Evolutionary conservation across 92 coral and sea anemone genomes (phyloP).

Genomic region (Actinernus sp.): DNA sequence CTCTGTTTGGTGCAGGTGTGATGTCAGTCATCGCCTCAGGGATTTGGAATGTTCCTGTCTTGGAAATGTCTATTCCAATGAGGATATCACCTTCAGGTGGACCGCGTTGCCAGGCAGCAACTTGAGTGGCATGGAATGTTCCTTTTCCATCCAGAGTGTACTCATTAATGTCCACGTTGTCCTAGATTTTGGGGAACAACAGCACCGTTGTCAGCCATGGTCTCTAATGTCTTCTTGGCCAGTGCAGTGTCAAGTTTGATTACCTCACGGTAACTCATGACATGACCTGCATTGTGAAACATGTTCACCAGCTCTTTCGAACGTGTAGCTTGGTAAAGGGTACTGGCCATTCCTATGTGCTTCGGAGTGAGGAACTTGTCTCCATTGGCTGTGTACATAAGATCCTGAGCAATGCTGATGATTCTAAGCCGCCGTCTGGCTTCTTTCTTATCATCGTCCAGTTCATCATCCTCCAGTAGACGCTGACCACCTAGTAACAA

Average conservation of each 20-base stretch:
- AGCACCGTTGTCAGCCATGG: conserved; percentile 37
- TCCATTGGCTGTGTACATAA: background rate
- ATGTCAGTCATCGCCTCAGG: background rate
- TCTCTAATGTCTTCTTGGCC: conserved; percentile 26
- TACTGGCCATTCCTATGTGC: conserved; percentile 32
- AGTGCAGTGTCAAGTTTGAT: conserved; percentile 39
- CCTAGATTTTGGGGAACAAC: conserved; percentile 41
- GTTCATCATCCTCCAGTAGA: background rate
- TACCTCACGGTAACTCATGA: conserved; percentile 29
- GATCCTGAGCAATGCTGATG: background rate
- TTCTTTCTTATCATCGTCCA: background rate
- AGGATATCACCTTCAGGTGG: conserved; percentile 34
- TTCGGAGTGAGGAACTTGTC: conserved; percentile 24
- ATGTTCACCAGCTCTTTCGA: conserved; percentile 47
- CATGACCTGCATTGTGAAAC: conserved; percentile 48
- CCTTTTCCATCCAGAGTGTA: conserved; percentile 6
- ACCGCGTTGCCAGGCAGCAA: too few relatives aligned
- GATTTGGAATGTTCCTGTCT: background rate
- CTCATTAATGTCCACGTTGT: conserved; percentile 27
- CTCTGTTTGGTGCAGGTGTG: background rate
- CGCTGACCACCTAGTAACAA: background rate
- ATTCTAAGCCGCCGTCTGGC: background rate
- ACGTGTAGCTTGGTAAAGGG: conserved; percentile 36
- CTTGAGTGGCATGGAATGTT: conserved; percentile 58
- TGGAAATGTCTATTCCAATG: background rate